A percentile compares a stretch with the other conserved stretches of the same genome.
Evolutionary conservation across 2,888 invertebrate genomes (phyloP).

Genomic region (Euplagia quadripunctaria): DNA sequence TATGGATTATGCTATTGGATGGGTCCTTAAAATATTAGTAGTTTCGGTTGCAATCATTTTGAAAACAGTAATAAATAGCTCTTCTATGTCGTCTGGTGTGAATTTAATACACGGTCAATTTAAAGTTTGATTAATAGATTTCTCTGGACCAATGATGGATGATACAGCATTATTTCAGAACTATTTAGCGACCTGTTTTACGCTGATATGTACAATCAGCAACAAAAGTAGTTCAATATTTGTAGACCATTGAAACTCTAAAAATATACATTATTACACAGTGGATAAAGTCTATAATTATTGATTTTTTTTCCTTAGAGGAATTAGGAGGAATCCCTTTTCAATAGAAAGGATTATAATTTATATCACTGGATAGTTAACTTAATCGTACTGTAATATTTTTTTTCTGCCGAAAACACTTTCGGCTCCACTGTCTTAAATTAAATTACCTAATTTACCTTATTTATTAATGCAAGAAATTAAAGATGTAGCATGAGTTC

Average conservation of each 20-base stretch:
- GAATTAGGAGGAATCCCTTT: too few relatives aligned
- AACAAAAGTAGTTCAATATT: neutral
- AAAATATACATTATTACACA: neutral
- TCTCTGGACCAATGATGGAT: neutral
- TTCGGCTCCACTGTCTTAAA: neutral
- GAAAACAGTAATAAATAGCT: neutral
- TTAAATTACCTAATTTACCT: neutral
- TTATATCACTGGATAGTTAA: too few relatives aligned
- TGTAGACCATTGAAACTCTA: neutral
- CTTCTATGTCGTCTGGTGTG: neutral
- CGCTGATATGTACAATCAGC: neutral
- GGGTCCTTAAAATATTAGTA: constrained; percentile 21
- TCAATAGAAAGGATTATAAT: too few relatives aligned
- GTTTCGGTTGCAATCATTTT: neutral
- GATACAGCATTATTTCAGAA: neutral
- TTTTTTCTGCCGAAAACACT: too few relatives aligned
- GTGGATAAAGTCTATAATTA: too few relatives aligned
- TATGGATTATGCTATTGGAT: constrained; percentile 31
- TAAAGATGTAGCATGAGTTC: neutral
- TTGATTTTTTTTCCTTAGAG: too few relatives aligned
- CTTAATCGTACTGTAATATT: too few relatives aligned
- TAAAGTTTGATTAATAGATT: neutral
- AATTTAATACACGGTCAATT: neutral
- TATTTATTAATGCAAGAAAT: neutral
- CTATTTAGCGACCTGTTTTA: neutral